These are phyloP conservation scores for Prorops nasuta DNA, from an alignment of 1,140 invertebrate genomes.

Conservation along the genomic window DNA sequence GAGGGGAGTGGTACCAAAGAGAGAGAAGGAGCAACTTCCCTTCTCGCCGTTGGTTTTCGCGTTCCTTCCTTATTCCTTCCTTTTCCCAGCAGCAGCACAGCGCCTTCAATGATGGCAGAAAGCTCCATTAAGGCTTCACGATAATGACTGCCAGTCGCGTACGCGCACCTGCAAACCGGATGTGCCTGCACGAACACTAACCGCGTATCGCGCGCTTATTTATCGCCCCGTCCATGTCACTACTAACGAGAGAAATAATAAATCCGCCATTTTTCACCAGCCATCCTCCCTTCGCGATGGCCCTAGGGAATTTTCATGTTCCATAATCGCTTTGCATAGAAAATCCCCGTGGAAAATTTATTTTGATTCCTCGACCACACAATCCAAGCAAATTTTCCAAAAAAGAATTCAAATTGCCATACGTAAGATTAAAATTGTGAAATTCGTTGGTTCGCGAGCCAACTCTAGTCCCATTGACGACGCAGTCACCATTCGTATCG, in stretches of 20 bases:
- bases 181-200: background rate
- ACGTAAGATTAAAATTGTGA: background rate
- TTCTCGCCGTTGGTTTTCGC: background rate
- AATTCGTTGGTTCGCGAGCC: background rate
- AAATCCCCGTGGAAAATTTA: background rate
- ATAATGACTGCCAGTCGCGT: background rate
- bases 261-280: background rate
- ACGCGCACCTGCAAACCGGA: background rate
- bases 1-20: background rate
- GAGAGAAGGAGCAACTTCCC: background rate
- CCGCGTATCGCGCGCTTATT: background rate
- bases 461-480: no score
- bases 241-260: background rate
- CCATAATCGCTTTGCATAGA: no score
- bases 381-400: background rate
- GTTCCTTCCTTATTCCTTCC: background rate
- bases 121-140: background rate
- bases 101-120: background rate
- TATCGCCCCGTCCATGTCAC: background rate
- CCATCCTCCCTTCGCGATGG: no score
- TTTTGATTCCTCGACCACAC: background rate
- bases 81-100: background rate
- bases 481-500: background rate
- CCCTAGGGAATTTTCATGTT: no score
- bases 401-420: background rate